phyloP scores from a whole-genome alignment of 2,888 invertebrate genomes.

The Xestoiulus laeticollis region DNA sequence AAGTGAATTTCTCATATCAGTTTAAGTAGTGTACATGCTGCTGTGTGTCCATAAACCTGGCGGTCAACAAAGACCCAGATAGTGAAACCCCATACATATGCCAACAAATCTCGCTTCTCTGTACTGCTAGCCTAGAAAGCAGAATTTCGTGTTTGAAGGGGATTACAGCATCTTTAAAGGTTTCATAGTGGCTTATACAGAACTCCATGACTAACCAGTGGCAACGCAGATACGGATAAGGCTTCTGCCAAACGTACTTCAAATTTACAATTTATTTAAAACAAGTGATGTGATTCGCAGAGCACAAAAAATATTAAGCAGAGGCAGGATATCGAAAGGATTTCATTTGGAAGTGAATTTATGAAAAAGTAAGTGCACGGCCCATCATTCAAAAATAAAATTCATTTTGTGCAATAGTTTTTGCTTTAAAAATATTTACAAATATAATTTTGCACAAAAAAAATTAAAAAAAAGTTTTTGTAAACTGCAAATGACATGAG shows the following conservation, averaged over 20 bases:
- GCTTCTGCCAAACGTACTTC: constrained; percentile 10
- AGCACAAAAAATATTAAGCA: neutral
- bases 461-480: too few relatives aligned
- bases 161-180: neutral
- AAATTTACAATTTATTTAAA: neutral
- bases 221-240: constrained; percentile 2
- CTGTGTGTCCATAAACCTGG: neutral
- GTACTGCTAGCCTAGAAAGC: neutral
- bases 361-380: neutral
- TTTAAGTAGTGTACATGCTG: neutral
- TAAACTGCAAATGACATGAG: neutral
- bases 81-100: constrained; percentile 16
- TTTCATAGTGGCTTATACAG: neutral
- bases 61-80: neutral
- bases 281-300: constrained; percentile 6
- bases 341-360: neutral
- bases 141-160: neutral
- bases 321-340: neutral
- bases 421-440: neutral
- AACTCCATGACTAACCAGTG: neutral
- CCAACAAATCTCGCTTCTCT: neutral
- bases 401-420: neutral
- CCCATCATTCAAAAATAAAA: neutral
- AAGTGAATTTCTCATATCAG: constrained; percentile 16
- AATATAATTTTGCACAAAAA: too few relatives aligned